Evolutionary conservation across 2,888 invertebrate genomes (phyloP), one percentile per base, ranked within the genome.

Genomic region (Melanostoma scalare): DNA sequence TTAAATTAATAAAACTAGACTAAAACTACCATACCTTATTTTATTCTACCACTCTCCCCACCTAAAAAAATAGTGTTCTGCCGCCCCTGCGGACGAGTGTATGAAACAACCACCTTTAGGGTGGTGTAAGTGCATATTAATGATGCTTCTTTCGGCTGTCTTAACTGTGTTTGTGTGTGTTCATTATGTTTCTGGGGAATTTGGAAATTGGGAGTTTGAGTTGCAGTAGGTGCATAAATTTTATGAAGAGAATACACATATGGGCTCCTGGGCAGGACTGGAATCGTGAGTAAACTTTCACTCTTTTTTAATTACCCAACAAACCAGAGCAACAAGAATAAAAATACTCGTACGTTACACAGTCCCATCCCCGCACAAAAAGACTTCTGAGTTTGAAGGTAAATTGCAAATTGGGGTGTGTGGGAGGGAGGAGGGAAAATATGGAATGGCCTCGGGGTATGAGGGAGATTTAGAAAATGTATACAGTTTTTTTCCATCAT

Each of bases 201-300:
- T 46, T 6, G 10, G 56, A 5, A 38, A 42, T 53, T 10, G 6
- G 20, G 48, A 40, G 53, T n/a, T 20, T 33, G 42, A 48, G 36
- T 44, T 46, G 4, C 20, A 20, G 50, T 63, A 36, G 82, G 77
- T 72, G 77, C 78, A 63, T 65, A 52, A 65, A 78, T 78, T 74
- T 74, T 74, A 78, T 82, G 78, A 68, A 74, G 61, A 50, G 73
- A 82, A 82, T 82, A 73, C 74, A 78, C 60, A 50, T 42, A 60
- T 36, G 65, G 46, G 67, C 65, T 78, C 74, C 65, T 71, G 55
- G 71, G 20, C 20, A 20, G 20, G 84, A 71, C 65, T 75, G 84
- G 75, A 75, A 79, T 71, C 79, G 84, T 84, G 84, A 75, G 84
- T 78, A 79, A 79, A 84, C 84, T 84, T 84, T 84, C 84, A 84